Base-by-base conservation (phyloP, 2,113 vertebrate genomes). In the Glaucidium brasilianum region DNA sequence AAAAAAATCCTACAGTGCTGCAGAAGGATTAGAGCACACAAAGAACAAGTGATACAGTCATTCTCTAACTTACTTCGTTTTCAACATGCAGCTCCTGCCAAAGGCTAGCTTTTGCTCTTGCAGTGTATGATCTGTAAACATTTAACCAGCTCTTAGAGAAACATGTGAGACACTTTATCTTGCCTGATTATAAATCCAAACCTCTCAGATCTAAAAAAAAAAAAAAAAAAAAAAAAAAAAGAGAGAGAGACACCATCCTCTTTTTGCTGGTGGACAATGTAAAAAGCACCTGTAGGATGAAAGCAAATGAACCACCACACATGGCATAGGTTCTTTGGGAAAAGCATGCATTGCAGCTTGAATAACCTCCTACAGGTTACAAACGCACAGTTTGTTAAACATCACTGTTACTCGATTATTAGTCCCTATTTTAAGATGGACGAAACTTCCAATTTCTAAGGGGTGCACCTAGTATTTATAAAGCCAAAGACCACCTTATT, bases 121-220 rank as follows among this genome's bases (percentile, higher is more conserved):
- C 79, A 89, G 64, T 58, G 79, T 72, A 82, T 94, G 97, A 94
- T 96, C 91, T 94, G 88, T 86, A 94, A 95, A 88, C 84, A 97
- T 96, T 92, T 84, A 72, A 86, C 76, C 88, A 93, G 85, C 92
- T 86, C 92, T 84, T 64, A 86, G 9, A 85, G 93, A 96, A 93
- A 84, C 67, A 92, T 43, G 78, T 16, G 88, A 94, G 90, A 92
- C 75, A 71, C 88, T 94, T 45, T 74, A 59, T 73, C 52, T 81
- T 82, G 56, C 60, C 90, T 30, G 47, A 86, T 49, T 63, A 88
- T 94, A 79, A 94, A 90, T 55, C 85, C 55, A 56, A 75, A 68
- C 58, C 39, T 95, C 89, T 91, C 71, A 85, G 67, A 93, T 78
- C 45, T 92, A 59, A 43, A 45, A 53, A 39, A 78, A 60, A 66